Evolutionary conservation across 2,113 vertebrate species (phyloP).

Genomic region (Tinamus guttatus): DNA sequence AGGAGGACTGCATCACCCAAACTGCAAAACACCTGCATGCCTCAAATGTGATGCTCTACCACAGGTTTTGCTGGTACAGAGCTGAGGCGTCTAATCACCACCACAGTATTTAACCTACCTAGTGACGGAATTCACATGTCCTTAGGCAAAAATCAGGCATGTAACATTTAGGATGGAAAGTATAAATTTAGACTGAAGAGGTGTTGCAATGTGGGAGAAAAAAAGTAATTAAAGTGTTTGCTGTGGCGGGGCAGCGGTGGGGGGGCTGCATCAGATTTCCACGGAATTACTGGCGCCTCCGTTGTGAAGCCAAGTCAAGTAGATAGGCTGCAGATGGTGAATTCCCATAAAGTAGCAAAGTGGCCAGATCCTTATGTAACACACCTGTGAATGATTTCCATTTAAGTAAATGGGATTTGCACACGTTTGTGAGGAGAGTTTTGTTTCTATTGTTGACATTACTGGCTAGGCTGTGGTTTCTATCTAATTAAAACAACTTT

Average conservation of each 20-base stretch:
- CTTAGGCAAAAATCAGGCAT: neutral
- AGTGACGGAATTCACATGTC: neutral
- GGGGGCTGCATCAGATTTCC: constrained; percentile 4
- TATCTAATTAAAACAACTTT: neutral
- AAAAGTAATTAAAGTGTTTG: constrained; percentile 1
- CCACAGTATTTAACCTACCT: neutral
- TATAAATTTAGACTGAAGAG: neutral
- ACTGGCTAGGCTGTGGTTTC: constrained; percentile 8
- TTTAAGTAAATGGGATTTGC: constrained; percentile 44
- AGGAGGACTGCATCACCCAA: constrained; percentile 6
- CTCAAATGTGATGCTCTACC: neutral
- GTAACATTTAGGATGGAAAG: neutral
- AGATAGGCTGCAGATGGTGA: neutral
- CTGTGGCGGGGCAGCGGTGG: neutral
- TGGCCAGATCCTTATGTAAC: neutral
- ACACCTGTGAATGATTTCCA: constrained; percentile 25
- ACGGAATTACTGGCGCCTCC: neutral
- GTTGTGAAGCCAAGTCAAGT: neutral
- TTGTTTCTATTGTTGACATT: neutral
- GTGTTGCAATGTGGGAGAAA: neutral
- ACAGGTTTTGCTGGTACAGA: constrained; percentile 35
- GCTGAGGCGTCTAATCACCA: neutral
- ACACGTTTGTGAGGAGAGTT: constrained; percentile 26
- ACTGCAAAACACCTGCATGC: constrained; percentile 21
- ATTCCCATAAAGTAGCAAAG: neutral